phyloP scores from a whole-genome alignment of 2,888 invertebrate species.

The Morpho deidamia region DNA sequence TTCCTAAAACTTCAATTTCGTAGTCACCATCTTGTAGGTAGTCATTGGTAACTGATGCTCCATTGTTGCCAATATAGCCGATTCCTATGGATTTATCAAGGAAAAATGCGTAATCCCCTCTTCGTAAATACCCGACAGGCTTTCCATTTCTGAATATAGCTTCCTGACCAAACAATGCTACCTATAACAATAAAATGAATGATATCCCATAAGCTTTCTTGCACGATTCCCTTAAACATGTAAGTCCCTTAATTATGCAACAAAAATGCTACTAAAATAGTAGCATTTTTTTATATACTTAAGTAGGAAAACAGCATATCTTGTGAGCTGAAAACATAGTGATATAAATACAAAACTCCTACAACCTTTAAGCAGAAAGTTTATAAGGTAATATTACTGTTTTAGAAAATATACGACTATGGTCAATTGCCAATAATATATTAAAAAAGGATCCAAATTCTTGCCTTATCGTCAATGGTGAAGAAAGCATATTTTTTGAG shows the following conservation, averaged over 20 bases:
- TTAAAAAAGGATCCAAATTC: neutral
- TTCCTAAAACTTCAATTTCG: constrained; percentile 89
- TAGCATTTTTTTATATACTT: no score
- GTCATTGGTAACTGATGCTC: constrained; percentile 80
- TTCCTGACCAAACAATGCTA: constrained; percentile 92
- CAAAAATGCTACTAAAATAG: no score
- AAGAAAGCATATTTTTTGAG: constrained; percentile 86
- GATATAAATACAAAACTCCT: constrained; percentile 15
- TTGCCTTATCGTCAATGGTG: constrained; percentile 81
- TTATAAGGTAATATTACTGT: no score
- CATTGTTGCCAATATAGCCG: constrained; percentile 78
- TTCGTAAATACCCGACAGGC: constrained; percentile 87
- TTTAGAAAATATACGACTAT: no score
- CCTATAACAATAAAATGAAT: constrained; percentile 39
- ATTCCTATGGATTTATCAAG: constrained; percentile 77
- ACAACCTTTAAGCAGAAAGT: neutral
- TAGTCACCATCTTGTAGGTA: constrained; percentile 85
- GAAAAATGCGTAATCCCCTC: constrained; percentile 86
- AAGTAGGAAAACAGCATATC: no score
- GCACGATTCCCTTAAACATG: no score
- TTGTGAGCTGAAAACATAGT: no score
- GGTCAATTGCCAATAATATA: neutral
- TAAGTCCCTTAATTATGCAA: no score
- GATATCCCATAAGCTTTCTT: no score
- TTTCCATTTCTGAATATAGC: constrained; percentile 87